phyloP scores from a whole-genome alignment of 2,888 invertebrate genomes.

The Plutella xylostella region DNA sequence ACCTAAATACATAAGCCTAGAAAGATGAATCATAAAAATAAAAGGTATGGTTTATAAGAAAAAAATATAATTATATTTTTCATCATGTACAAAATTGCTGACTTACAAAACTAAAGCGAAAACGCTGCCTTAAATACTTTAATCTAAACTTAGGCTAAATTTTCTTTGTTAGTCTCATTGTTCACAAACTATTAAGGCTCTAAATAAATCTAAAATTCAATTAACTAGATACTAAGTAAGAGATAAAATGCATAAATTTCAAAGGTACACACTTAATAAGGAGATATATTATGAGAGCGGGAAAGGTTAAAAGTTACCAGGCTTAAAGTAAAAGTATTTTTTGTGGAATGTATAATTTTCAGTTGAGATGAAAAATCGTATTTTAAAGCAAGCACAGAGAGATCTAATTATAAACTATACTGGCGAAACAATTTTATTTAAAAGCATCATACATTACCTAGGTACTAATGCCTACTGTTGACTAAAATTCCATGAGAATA shows the following conservation, averaged over 20 bases:
- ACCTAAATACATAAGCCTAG: too few relatives aligned
- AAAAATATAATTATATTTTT: constrained; percentile 20
- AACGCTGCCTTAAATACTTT: constrained; percentile 11
- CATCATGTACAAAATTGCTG: constrained; percentile 7
- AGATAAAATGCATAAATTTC: not conserved
- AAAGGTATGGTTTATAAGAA: constrained; percentile 21
- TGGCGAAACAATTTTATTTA: not conserved
- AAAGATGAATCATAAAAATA: constrained; percentile 13
- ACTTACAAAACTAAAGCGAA: constrained; percentile 27
- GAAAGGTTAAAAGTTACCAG: constrained; percentile 26
- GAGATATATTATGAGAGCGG: constrained; percentile 25
- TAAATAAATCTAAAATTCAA: constrained; percentile 2
- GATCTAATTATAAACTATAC: constrained; percentile 26
- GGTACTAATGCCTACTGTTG: not conserved
- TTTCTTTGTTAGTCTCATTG: constrained; percentile 27
- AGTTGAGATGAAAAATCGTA: constrained; percentile 44
- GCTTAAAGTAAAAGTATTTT: constrained; percentile 43
- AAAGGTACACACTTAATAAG: constrained; percentile 9
- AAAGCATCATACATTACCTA: not conserved
- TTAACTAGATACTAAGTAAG: not conserved
- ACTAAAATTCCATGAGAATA: constrained; percentile 3
- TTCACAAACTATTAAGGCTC: constrained; percentile 3
- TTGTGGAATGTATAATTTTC: constrained; percentile 57
- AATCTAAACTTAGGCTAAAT: constrained; percentile 8
- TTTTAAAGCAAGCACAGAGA: constrained; percentile 41